Base-by-base conservation (phyloP, 2,797 vertebrate species). In the Eupleurogrammus muticus region DNA sequence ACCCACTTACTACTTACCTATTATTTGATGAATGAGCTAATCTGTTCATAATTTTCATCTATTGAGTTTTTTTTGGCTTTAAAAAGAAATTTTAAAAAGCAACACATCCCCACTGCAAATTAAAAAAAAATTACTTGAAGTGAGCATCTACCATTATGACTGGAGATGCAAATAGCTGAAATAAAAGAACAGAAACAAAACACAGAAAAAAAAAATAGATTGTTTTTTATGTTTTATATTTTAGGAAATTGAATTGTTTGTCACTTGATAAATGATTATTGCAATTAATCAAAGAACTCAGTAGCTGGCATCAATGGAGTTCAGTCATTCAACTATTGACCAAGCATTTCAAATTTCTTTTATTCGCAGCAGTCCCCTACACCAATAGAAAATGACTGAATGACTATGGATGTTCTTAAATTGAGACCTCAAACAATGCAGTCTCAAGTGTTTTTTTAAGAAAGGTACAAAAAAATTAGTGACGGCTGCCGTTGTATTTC, bases 401-500 rank as follows among this genome's bases (percentile, higher is more conserved):
- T 59, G 2, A 10, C 10, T n/a, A 7, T 47, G 2, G n/a, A 5
- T 46, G 7, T 23, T 20, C 32, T 9, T 9, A 35, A 32, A 3
- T 20, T 35, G 20, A 66, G 11, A 38, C 14, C 14, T 2, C 34
- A 5, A 1, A 2, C 14, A 53, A 2, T 50, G 5, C 13, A 46
- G 42, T n/a, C 23, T 49, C 1, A 17, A 16, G 34, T 23, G 7
- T 46, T 14, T 44, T 46, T 38, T 38, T 42, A 11, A 5, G 2
- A 11, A 24, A 1, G 20, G 16, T 8, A 24, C 16, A 6, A 10
- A 44, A 34, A 10, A 16, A 35, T 7, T 23, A 0, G 12, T 13
- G 58, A 62, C 28, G 32, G 36, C 58, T 72, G 46, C 36, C 4
- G 7, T 35, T 20, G 4, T 21, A 14, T 42, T 40, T 70, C 28